Evolutionary conservation across 1,140 invertebrate species (phyloP).

Genomic region (Venturia canescens): DNA sequence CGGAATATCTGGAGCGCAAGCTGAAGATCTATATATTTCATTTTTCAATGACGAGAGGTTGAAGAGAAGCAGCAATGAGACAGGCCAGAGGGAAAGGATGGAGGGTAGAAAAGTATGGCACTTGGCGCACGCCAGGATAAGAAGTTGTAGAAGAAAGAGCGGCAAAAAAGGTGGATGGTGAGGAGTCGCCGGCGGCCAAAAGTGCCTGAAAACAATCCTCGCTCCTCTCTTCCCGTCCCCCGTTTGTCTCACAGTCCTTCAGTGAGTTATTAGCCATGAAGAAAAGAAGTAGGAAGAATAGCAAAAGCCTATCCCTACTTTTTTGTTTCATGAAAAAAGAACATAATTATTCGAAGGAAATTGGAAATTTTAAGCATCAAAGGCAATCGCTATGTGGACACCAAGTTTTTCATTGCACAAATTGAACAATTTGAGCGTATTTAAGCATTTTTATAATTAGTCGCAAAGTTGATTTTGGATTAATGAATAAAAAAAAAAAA

Average conservation of each 20-base stretch:
- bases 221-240: neutral
- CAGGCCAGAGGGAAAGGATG: neutral
- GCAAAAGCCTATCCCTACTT: neutral
- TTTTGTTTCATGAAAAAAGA: too few species aligned
- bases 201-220: neutral
- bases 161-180: neutral
- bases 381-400: too few species aligned
- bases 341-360: too few species aligned
- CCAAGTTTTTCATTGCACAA: too few species aligned
- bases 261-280: neutral
- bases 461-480: too few species aligned
- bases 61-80: neutral
- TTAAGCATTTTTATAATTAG: too few species aligned
- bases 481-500: too few species aligned
- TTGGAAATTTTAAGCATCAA: too few species aligned
- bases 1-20: too few species aligned
- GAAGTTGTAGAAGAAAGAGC: neutral
- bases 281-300: conserved; percentile 26
- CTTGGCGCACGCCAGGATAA: neutral
- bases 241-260: neutral
- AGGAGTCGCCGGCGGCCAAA: neutral
- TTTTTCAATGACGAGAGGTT: neutral
- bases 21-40: neutral
- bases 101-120: neutral
- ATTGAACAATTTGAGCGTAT: too few species aligned